These are phyloP conservation scores for Pachliopta kotzebuea DNA, from an alignment of 2,888 invertebrate genomes.

Conservation along the genomic window DNA sequence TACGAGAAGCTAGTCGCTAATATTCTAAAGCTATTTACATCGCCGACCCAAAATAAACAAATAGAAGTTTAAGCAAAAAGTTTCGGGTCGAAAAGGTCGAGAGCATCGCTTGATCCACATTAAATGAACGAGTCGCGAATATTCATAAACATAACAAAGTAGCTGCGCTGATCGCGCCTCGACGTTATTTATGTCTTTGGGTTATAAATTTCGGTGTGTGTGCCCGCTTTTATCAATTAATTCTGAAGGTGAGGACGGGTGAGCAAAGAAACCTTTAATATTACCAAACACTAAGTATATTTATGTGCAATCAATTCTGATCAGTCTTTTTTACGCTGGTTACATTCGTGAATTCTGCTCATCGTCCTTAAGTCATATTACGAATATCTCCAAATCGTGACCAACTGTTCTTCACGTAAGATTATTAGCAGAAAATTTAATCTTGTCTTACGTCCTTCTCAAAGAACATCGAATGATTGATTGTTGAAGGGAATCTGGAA, in stretches of 20 bases:
- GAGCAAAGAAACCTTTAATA: constrained; percentile 20
- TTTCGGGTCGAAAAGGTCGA: constrained; percentile 12
- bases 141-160: constrained; percentile 29
- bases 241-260: constrained; percentile 28
- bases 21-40: constrained; percentile 14
- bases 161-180: constrained; percentile 23
- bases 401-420: too few species aligned
- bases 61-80: constrained; percentile 10
- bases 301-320: not conserved
- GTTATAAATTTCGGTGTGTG: constrained; percentile 25
- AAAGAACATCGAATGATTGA: too few species aligned
- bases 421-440: too few species aligned
- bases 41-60: constrained; percentile 12
- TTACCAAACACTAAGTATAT: constrained; percentile 7
- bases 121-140: constrained; percentile 24
- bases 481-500: too few species aligned
- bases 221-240: constrained; percentile 29
- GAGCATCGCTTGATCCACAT: constrained; percentile 27
- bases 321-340: not conserved
- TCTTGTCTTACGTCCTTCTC: too few species aligned
- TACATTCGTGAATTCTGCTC: too few species aligned
- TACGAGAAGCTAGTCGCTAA: not conserved
- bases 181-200: constrained; percentile 25
- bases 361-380: too few species aligned
- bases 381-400: too few species aligned